Percentiles rank a stretch among this genome's conserved stretches.
Conservation (phyloP, 2,888 invertebrate genomes). For the Melikaiella ostensackeni region DNA sequence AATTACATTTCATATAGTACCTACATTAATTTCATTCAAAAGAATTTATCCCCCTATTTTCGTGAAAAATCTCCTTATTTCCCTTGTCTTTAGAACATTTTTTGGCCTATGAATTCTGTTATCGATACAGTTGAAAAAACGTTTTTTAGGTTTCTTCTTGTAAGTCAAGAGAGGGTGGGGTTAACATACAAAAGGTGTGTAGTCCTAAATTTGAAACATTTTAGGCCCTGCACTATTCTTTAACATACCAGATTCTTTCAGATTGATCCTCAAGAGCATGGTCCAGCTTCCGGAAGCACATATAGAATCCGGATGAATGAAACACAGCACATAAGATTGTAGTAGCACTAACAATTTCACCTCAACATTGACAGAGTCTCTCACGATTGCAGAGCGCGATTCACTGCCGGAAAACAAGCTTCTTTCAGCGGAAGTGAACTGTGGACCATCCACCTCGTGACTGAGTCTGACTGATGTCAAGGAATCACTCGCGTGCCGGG, state of each 20-base stretch:
- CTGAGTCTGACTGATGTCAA: constrained; percentile 17
- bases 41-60: too few relatives aligned
- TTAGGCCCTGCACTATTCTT: not conserved
- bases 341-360: constrained; percentile 24
- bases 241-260: constrained; percentile 4
- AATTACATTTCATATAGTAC: too few relatives aligned
- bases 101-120: too few relatives aligned
- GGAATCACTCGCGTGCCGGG: not conserved
- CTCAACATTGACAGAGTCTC: constrained; percentile 11
- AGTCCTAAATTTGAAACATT: too few relatives aligned
- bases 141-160: too few relatives aligned
- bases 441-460: constrained; percentile 30
- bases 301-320: not conserved
- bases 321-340: not conserved
- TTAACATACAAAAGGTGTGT: too few relatives aligned
- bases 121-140: too few relatives aligned
- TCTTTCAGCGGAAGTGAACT: constrained; percentile 28
- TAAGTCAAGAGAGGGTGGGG: too few relatives aligned
- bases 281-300: not conserved
- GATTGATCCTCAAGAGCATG: constrained; percentile 12
- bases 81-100: too few relatives aligned
- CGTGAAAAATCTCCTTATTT: too few relatives aligned
- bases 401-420: constrained; percentile 4
- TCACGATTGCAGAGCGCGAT: not conserved
- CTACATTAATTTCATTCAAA: too few relatives aligned